Evolutionary conservation across 2,113 vertebrate genomes (phyloP).

Genomic region (Pollachius pollachius): DNA sequence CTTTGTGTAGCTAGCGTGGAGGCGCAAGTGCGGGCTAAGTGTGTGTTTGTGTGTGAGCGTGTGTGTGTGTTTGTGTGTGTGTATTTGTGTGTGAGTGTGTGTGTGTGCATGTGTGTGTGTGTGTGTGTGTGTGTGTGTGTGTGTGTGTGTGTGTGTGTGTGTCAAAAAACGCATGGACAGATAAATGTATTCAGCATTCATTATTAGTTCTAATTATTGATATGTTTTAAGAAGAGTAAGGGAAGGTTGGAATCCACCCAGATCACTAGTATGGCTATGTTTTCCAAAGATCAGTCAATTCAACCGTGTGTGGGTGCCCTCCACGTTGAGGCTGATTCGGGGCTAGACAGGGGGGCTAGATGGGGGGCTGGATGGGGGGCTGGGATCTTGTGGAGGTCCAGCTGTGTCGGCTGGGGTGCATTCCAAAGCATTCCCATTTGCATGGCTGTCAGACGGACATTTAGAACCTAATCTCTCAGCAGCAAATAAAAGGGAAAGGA

Average conservation of each 20-base stretch:
- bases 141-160: too few species aligned
- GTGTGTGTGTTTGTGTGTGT: too few species aligned
- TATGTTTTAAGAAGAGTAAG: too few species aligned
- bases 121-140: too few species aligned
- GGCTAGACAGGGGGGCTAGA: too few species aligned
- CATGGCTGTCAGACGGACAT: slow-evolving; percentile 63
- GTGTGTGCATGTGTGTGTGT: too few species aligned
- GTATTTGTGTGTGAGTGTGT: too few species aligned
- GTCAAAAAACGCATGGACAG: background rate
- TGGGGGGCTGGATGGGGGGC: slow-evolving; percentile 22
- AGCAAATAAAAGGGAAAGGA: background rate
- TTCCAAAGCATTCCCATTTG: slow-evolving; percentile 66
- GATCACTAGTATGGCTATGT: slow-evolving; percentile 14
- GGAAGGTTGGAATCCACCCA: background rate
- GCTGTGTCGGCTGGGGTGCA: slow-evolving; percentile 63
- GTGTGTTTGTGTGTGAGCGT: too few species aligned
- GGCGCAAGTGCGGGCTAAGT: too few species aligned
- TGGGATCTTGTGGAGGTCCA: slow-evolving; percentile 48
- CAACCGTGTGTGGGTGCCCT: slow-evolving; percentile 69
- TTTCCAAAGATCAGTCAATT: slow-evolving; percentile 55
- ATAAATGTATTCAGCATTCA: background rate
- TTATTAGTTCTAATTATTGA: background rate
- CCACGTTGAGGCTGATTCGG: slow-evolving; percentile 21
- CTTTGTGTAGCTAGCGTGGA: too few species aligned
- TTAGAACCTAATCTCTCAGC: slow-evolving; percentile 43